phyloP scores from a whole-genome alignment of 1,140 invertebrate genomes.

The Pantala flavescens region DNA sequence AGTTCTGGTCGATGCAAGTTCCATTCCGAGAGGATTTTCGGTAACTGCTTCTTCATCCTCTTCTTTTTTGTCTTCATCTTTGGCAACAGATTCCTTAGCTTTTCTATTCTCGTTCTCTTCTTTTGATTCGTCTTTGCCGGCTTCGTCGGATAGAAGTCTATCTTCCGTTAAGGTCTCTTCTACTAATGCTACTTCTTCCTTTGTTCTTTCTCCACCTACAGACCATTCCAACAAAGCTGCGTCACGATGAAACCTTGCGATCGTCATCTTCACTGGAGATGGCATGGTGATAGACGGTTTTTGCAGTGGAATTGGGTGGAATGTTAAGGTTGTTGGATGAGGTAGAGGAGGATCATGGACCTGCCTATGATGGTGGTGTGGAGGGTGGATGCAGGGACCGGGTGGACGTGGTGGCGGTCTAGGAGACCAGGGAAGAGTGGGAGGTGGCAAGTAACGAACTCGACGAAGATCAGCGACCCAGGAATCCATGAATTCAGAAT shows the following conservation, averaged over 20 bases:
- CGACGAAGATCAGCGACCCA: constrained; percentile 28
- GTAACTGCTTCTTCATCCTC: neutral
- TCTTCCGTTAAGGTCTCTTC: neutral
- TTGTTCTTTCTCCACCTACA: neutral
- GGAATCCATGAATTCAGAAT: constrained; percentile 25
- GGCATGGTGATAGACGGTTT: neutral
- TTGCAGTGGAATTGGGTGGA: neutral
- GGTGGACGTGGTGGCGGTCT: neutral
- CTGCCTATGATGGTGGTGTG: neutral
- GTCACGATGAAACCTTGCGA: constrained; percentile 21
- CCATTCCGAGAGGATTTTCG: constrained; percentile 7
- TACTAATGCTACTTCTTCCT: constrained; percentile 8
- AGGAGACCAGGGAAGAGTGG: constrained; percentile 11
- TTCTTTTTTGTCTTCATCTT: neutral
- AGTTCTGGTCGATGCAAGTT: constrained; percentile 15
- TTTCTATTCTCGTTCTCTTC: neutral
- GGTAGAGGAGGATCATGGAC: neutral
- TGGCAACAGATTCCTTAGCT: neutral
- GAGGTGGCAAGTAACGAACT: constrained; percentile 28
- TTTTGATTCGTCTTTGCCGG: neutral
- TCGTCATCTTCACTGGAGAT: constrained; percentile 20
- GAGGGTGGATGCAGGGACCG: neutral
- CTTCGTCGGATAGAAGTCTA: neutral
- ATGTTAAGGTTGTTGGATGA: neutral
- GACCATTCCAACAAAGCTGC: neutral